These are phyloP conservation scores for Epizoanthus illoricatus DNA, from an alignment of 92 coral and sea anemone species.

Conservation along the genomic window DNA sequence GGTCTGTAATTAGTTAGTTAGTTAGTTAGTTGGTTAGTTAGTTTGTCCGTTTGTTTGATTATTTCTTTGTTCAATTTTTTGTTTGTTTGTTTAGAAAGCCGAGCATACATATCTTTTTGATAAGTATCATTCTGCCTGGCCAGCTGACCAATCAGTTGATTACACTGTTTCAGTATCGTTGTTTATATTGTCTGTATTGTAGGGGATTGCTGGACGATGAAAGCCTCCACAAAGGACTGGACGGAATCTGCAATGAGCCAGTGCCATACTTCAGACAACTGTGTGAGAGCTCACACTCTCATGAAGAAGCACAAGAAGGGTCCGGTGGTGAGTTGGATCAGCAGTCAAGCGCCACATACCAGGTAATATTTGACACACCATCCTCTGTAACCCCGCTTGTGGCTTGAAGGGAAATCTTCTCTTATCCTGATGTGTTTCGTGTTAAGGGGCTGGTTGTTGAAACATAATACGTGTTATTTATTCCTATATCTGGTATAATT, in stretches of 20 bases:
- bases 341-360: constrained; percentile 1
- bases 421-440: too few species aligned
- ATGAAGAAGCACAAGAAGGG: background rate
- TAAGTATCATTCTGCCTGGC: background rate
- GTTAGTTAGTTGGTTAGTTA: too few species aligned
- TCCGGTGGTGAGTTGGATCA: constrained; percentile 26
- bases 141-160: too few species aligned
- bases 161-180: background rate
- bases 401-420: too few species aligned
- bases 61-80: too few species aligned
- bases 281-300: constrained; percentile 32
- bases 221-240: constrained; percentile 73
- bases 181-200: background rate
- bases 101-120: background rate
- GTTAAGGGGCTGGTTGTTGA: too few species aligned
- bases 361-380: constrained; percentile 1
- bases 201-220: constrained; percentile 94
- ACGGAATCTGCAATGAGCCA: constrained; percentile 81
- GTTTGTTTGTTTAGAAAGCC: background rate
- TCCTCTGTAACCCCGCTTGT: background rate
- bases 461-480: too few species aligned
- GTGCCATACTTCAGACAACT: constrained; percentile 94
- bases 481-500: too few species aligned
- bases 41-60: too few species aligned
- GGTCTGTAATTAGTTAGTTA: too few species aligned